Evolutionary conservation across 2,888 invertebrate genomes (phyloP), one percentile per base, ranked within the genome.

Genomic region (Leptopterna dolabrata): DNA sequence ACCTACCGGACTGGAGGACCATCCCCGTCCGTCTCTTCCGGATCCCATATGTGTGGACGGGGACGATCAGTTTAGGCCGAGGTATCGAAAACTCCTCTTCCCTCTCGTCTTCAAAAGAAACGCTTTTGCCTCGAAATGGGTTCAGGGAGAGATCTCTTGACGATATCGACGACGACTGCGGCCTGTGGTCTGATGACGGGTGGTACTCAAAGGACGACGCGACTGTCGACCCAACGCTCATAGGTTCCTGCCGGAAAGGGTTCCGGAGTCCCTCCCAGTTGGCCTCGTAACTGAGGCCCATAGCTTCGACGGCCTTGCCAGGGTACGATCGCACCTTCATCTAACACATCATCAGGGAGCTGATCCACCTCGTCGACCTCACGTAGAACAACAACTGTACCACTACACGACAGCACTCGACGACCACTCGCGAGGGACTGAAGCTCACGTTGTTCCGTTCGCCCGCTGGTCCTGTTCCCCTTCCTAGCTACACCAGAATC

Each of bases 301-400:
- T 95, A 89, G 94, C 94, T 90, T 94, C 93, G 91, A 95, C 94
- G 91, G 95, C 96, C 92, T 96, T 95, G 89, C 96, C 96, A 71
- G 96, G 96, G 92, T 96, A 96, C 91, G 95, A 95, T 92, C 96
- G 95, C 90, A 96, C 95, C 93, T 96, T 96, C 96, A 97, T 96
- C 88, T 88, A 87, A 87, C 86, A 71, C 87, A 84, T 80, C 87
- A 88, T 43, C 47, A 71, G 1, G 55, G 55, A 24, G 51, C 83
- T 55, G 70, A 51, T 55, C 41, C 76, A 16, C 78, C 45, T 45
- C 43, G 43, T 45, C 14, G 29, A 55, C 14, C 11, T 29, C 16
- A n/a, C 14, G 30, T 13, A 76, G 19, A 55, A 63, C 63, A 41
- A 70, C 82, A 2, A 71, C 87, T 16, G 63, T 70, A 81, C 73